Conservation (phyloP, 2,888 invertebrate genomes). For the Drosophila quinaria region DNA sequence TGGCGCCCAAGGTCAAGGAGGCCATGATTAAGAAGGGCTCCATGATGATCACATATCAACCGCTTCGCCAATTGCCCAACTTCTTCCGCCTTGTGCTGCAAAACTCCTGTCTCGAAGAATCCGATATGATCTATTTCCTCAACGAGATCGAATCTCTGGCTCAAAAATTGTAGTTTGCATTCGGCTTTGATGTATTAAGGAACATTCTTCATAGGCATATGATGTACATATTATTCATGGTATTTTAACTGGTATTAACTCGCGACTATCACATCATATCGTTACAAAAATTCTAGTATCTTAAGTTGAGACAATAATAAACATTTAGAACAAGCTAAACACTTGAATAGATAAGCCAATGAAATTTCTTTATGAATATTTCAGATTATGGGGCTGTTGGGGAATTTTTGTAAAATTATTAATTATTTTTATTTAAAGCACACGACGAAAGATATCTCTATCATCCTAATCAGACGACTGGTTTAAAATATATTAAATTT, state of each 20-base stretch:
- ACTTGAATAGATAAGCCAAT: slow-evolving; percentile 25
- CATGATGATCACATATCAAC: slow-evolving; percentile 99
- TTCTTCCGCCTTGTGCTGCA: slow-evolving; percentile 98
- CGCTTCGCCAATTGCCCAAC: slow-evolving; percentile 93
- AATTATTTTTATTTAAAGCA: no score
- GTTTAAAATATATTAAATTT: no score
- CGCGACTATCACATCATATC: slow-evolving; percentile 27
- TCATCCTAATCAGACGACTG: no score
- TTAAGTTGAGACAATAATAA: slow-evolving; percentile 49
- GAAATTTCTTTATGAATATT: not conserved
- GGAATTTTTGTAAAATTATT: no score
- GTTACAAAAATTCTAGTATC: slow-evolving; percentile 30
- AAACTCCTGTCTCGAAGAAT: slow-evolving; percentile 93
- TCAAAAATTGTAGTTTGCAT: slow-evolving; percentile 87
- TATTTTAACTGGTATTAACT: slow-evolving; percentile 50
- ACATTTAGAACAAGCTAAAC: slow-evolving; percentile 21
- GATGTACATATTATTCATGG: slow-evolving; percentile 46
- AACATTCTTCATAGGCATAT: slow-evolving; percentile 66
- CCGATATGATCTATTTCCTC: slow-evolving; percentile 95
- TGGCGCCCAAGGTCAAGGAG: slow-evolving; percentile 97
- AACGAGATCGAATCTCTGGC: slow-evolving; percentile 95
- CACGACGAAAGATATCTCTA: no score
- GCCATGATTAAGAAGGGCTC: slow-evolving; percentile 97
- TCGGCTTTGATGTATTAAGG: slow-evolving; percentile 20
- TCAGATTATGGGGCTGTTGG: no score